A percentile compares a stretch with the other conserved stretches of the same genome.
Conservation (phyloP, 64 coral and sea anemone species). For the Acropora yongei region DNA sequence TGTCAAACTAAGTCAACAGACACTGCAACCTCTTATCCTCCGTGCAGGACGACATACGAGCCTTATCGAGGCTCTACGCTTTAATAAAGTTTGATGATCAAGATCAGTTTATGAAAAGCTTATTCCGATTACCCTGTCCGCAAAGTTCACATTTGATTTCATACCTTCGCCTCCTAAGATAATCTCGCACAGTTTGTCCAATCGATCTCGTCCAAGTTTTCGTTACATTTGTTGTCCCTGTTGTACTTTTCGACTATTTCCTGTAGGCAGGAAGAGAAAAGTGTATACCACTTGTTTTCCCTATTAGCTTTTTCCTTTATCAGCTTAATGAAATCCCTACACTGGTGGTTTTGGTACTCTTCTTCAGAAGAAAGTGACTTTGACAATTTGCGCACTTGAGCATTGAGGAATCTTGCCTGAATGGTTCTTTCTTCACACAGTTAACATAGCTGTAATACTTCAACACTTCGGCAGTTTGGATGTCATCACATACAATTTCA, state of each 20-base stretch:
- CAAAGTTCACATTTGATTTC: conserved; percentile 28
- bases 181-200: conserved; percentile 52
- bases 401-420: conserved; percentile 30
- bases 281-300: conserved; percentile 2
- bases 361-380: conserved; percentile 22
- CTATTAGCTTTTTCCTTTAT: conserved; percentile 4
- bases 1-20: too few relatives aligned
- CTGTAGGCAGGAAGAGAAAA: conserved; percentile 26
- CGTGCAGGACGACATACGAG: too few relatives aligned
- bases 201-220: conserved; percentile 36
- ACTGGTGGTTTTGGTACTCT: conserved; percentile 23
- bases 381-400: conserved; percentile 50
- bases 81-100: neutral
- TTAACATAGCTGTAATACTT: conserved; percentile 47
- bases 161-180: conserved; percentile 23
- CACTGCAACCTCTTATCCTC: too few relatives aligned
- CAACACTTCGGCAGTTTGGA: conserved; percentile 6
- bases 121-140: neutral
- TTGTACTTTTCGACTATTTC: conserved; percentile 50
- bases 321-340: conserved; percentile 43
- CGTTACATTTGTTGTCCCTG: neutral
- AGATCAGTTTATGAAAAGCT: neutral
- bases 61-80: neutral
- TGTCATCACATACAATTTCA: neutral
- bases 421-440: conserved; percentile 47